phyloP scores from a whole-genome alignment of 2,113 vertebrate species.

The Engystomops pustulosus region DNA sequence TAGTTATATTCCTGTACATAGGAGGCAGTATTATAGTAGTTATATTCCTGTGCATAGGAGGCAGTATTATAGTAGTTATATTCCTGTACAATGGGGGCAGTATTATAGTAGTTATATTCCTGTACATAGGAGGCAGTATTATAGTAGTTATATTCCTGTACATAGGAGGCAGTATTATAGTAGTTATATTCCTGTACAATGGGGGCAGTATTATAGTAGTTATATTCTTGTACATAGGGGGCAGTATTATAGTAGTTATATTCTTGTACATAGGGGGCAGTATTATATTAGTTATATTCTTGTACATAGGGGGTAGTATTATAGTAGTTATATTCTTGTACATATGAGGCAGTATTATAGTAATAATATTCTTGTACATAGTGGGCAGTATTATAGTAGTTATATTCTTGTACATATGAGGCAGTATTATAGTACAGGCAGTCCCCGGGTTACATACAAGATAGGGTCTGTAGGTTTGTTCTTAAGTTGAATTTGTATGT shows the following conservation, averaged over 20 bases:
- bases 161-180: neutral
- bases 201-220: neutral
- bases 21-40: constrained; percentile 1
- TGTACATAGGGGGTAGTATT: too few relatives aligned
- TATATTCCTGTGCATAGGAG: constrained; percentile 5
- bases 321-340: too few relatives aligned
- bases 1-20: too few relatives aligned
- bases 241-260: too few relatives aligned
- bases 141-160: constrained; percentile 15
- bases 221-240: too few relatives aligned
- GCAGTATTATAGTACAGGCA: constrained; percentile 10
- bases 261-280: too few relatives aligned
- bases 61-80: constrained; percentile 14
- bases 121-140: constrained; percentile 4
- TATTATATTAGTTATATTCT: too few relatives aligned
- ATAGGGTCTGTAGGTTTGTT: too few relatives aligned
- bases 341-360: too few relatives aligned
- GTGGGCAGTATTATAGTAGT: neutral
- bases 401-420: neutral
- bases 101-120: constrained; percentile 13
- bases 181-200: neutral
- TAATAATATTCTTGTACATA: too few relatives aligned
- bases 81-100: neutral
- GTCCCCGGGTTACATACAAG: too few relatives aligned
- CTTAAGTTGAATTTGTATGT: too few relatives aligned